phyloP scores from a whole-genome alignment of 2,888 invertebrate species.

The Frankliniella intonsa region DNA sequence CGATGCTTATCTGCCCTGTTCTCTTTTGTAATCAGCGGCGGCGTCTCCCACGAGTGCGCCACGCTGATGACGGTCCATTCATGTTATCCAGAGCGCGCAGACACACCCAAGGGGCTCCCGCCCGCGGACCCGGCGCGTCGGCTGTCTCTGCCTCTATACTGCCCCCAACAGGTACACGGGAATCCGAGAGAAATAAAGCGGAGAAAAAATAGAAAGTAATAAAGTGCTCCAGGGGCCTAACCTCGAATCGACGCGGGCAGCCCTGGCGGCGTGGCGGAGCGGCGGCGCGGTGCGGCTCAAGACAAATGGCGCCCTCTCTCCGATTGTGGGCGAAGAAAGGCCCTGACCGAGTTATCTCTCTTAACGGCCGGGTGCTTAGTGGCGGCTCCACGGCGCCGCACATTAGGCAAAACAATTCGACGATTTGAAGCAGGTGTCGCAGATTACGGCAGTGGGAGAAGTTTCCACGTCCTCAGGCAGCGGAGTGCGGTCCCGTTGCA shows the following conservation, averaged over 20 bases:
- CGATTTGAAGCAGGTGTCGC: slow-evolving; percentile 11
- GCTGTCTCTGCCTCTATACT: too few relatives aligned
- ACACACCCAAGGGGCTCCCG: too few relatives aligned
- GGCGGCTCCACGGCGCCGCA: neutral
- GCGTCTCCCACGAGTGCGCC: neutral
- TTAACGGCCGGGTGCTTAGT: slow-evolving; percentile 3
- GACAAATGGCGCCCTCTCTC: neutral
- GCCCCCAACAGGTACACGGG: too few relatives aligned
- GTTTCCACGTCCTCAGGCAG: neutral
- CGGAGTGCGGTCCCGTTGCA: neutral
- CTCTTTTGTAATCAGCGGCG: neutral
- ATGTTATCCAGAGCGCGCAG: neutral
- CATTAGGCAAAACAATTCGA: slow-evolving; percentile 15
- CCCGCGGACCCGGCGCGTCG: too few relatives aligned
- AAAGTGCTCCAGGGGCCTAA: too few relatives aligned
- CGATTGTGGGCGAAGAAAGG: slow-evolving; percentile 21
- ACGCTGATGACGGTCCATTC: neutral
- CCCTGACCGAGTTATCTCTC: slow-evolving; percentile 19
- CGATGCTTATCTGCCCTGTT: neutral
- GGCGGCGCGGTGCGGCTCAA: neutral
- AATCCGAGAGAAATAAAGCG: too few relatives aligned
- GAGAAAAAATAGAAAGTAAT: too few relatives aligned
- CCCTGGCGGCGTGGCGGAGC: neutral
- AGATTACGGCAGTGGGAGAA: slow-evolving; percentile 4
- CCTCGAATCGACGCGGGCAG: too few relatives aligned